phyloP scores from a whole-genome alignment of 2,888 invertebrate genomes.

The Limulus polyphemus region DNA sequence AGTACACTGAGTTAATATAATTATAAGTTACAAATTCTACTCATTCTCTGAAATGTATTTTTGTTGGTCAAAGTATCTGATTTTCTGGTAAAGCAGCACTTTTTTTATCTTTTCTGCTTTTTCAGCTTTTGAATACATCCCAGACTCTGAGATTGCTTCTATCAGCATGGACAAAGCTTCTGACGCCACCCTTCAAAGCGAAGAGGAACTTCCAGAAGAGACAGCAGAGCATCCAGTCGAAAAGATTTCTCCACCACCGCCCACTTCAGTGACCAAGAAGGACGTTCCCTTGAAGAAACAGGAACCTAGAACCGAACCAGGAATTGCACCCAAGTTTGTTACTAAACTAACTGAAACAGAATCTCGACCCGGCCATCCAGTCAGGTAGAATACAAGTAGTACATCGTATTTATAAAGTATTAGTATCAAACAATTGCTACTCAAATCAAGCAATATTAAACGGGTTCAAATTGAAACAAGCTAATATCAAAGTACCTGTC shows the following conservation, averaged over 20 bases:
- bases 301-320: background rate
- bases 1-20: no score
- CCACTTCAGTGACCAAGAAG: no score
- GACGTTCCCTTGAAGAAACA: no score
- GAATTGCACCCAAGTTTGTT: slow-evolving; percentile 5
- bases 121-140: slow-evolving; percentile 81
- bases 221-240: background rate
- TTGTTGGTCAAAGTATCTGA: background rate
- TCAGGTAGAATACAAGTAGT: no score
- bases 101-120: slow-evolving; percentile 22
- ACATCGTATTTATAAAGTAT: no score
- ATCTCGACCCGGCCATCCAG: no score
- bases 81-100: no score
- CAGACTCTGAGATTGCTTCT: slow-evolving; percentile 66
- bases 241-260: background rate
- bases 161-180: slow-evolving; percentile 23
- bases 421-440: no score
- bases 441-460: no score
- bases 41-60: background rate
- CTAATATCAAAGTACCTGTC: no score
- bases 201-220: background rate
- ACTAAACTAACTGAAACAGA: slow-evolving; percentile 11
- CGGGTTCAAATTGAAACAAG: no score
- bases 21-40: background rate
- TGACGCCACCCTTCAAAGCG: background rate